Conservation (phyloP, 92 coral and sea anemone genomes). For the Porites evermanni region DNA sequence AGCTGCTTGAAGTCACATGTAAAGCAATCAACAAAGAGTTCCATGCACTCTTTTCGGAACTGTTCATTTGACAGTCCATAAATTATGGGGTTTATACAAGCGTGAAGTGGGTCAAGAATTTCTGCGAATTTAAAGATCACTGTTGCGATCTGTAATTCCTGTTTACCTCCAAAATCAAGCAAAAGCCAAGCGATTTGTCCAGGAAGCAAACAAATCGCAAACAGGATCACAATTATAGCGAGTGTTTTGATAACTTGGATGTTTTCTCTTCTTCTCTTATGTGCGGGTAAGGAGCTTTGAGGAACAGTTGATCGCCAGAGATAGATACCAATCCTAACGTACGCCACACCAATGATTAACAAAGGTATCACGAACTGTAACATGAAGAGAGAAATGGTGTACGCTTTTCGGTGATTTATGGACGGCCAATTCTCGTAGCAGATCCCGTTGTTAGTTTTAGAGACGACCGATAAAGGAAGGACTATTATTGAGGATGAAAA, state of each 20-base stretch:
- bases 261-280: conserved; percentile 65
- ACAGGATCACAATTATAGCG: conserved; percentile 65
- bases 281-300: conserved; percentile 23
- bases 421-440: neutral
- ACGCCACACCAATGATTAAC: conserved; percentile 61
- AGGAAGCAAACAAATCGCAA: conserved; percentile 71
- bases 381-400: neutral
- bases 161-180: conserved; percentile 65
- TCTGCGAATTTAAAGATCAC: conserved; percentile 54
- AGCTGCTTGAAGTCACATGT: neutral
- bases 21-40: neutral
- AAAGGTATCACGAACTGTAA: conserved; percentile 68
- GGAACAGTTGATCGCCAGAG: conserved; percentile 44
- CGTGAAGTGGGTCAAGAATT: conserved; percentile 71
- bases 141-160: conserved; percentile 18
- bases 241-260: conserved; percentile 68
- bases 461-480: conserved; percentile 23
- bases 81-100: conserved; percentile 77
- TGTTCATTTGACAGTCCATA: conserved; percentile 75
- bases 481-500: conserved; percentile 39
- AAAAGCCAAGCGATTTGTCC: conserved; percentile 83
- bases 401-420: neutral
- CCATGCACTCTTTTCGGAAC: conserved; percentile 68
- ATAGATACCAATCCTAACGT: conserved; percentile 57
- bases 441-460: neutral